These are phyloP conservation scores for Anniella stebbinsi DNA, from an alignment of 2,797 vertebrate species.

Conservation along the genomic window DNA sequence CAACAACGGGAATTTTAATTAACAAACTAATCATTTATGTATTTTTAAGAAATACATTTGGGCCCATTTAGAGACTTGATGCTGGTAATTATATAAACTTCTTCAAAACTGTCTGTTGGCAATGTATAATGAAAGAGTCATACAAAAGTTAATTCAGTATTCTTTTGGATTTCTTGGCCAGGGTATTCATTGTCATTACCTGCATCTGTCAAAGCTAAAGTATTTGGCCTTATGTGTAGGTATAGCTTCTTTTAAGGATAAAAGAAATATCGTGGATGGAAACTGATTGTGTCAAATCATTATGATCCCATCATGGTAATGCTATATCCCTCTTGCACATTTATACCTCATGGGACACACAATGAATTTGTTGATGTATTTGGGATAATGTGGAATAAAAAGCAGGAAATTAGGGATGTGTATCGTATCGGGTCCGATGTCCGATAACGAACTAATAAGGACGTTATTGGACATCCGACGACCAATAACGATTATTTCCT, in stretches of 20 bases:
- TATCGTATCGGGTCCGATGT: too few relatives aligned
- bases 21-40: neutral
- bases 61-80: neutral
- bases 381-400: too few relatives aligned
- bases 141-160: neutral
- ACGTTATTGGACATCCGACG: too few relatives aligned
- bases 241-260: neutral
- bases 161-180: neutral
- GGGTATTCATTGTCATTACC: neutral
- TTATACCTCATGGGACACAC: too few relatives aligned
- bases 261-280: neutral
- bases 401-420: too few relatives aligned
- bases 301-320: too few relatives aligned
- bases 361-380: too few relatives aligned
- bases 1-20: conserved; percentile 4
- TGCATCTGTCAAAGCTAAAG: neutral
- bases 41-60: neutral
- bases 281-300: neutral
- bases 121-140: neutral
- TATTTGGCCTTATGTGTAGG: neutral
- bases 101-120: neutral
- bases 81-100: neutral
- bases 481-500: too few relatives aligned
- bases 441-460: too few relatives aligned
- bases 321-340: too few relatives aligned